Percentiles rank a stretch among this genome's conserved stretches.
phyloP scores from a whole-genome alignment of 2,113 vertebrate genomes.

The Neotoma lepida region DNA sequence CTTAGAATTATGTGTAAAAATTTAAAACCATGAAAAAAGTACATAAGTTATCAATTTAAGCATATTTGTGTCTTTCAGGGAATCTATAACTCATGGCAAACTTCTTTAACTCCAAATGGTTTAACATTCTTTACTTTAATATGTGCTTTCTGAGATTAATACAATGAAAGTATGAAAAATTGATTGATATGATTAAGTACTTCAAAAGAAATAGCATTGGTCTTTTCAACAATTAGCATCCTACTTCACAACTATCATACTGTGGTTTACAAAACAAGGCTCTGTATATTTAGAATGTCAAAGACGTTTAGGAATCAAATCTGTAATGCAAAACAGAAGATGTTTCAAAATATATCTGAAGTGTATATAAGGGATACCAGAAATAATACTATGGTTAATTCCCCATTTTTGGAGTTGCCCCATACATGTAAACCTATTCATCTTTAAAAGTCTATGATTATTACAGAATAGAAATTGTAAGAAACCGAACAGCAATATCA shows the following conservation, averaged over 20 bases:
- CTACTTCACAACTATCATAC: slow-evolving; percentile 51
- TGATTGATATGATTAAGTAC: slow-evolving; percentile 73
- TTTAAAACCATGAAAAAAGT: slow-evolving; percentile 53
- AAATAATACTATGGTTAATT: slow-evolving; percentile 68
- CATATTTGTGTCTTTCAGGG: slow-evolving; percentile 50
- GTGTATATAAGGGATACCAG: not conserved
- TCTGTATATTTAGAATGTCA: slow-evolving; percentile 32
- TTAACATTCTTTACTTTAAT: slow-evolving; percentile 71
- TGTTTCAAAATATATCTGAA: slow-evolving; percentile 24
- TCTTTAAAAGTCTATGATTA: slow-evolving; percentile 44
- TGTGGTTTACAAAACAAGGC: not conserved
- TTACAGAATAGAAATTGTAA: slow-evolving; percentile 53
- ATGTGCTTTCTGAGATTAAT: slow-evolving; percentile 69
- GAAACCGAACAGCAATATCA: slow-evolving; percentile 60
- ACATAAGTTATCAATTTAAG: slow-evolving; percentile 17
- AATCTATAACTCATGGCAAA: slow-evolving; percentile 62
- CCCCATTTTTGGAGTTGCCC: not conserved
- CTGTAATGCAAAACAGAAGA: slow-evolving; percentile 23
- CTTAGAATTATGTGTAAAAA: slow-evolving; percentile 53
- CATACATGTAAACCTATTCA: not conserved
- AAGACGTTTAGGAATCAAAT: slow-evolving; percentile 43
- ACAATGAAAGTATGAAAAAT: slow-evolving; percentile 75
- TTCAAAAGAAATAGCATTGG: slow-evolving; percentile 75
- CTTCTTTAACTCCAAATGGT: slow-evolving; percentile 66
- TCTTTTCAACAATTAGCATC: slow-evolving; percentile 73